Evolutionary conservation across 2,888 invertebrate species (phyloP), one percentile per base, ranked within the genome.

Genomic region (Argyresthia goedartella): DNA sequence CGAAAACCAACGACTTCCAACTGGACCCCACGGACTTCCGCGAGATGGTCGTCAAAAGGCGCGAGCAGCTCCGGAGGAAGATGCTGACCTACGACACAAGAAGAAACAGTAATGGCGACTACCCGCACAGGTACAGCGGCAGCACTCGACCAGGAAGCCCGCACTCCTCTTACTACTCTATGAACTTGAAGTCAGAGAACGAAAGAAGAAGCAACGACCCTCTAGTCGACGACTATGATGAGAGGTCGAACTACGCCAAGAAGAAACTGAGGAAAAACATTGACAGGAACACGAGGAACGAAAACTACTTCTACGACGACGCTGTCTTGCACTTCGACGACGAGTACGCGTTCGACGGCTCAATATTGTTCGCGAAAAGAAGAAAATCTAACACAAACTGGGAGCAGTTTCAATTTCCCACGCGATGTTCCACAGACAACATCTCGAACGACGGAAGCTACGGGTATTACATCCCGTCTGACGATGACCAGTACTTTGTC

Each of bases 251-350:
- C 58, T 87, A 87, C 62, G 86, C 85, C 0, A 77, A 71, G 52
- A 80, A 78, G 60, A 87, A 87, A 49, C 56, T 87, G 0, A 72
- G 85, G 73, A 82, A 76, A 45, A 87, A 87, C 54, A 86, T 87
- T 50, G 79, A 81, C 0, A 71, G 87, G 48, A 87, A 87, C 49
- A 82, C 84, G 0, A 64, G 60, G 13, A 66, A 69, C 56, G 79
- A 84, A 41, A 87, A 86, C 49, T 87, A 87, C 49, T 87, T 87
- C 61, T 87, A 87, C 52, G 87, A 87, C 50, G 87, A 87, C 49
- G 81, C 87, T 0, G 82, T 87, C 0, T 53, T 87, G 43, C 81
- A 81, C 52, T 84, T 87, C 56, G 87, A 87, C 36, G 87, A 87
- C 48, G 86, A 87, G 52, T 85, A 85, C 60, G 79, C 82, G 0